Evolutionary conservation across 2,113 vertebrate species (phyloP).

Genomic region (Amphiprion ocellaris): DNA sequence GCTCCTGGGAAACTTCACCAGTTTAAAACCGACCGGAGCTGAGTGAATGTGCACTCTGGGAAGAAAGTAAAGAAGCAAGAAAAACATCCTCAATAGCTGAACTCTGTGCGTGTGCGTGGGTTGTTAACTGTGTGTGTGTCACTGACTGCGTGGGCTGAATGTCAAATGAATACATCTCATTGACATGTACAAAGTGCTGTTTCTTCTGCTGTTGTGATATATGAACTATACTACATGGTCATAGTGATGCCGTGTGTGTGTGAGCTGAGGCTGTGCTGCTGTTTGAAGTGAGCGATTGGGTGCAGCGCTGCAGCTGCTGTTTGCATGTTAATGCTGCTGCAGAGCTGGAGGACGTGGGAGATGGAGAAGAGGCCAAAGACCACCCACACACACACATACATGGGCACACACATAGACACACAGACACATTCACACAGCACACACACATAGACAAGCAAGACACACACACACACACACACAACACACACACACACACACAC

Average conservation of each 20-base stretch:
- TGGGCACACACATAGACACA: slow-evolving; percentile 40
- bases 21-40: slow-evolving; percentile 11
- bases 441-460: no score
- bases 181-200: slow-evolving; percentile 70
- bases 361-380: slow-evolving; percentile 82
- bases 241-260: slow-evolving; percentile 19
- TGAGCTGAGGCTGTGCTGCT: slow-evolving; percentile 65
- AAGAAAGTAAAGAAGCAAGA: slow-evolving; percentile 52
- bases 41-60: slow-evolving; percentile 9
- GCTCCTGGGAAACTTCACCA: slow-evolving; percentile 1
- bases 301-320: slow-evolving; percentile 76
- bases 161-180: slow-evolving; percentile 69
- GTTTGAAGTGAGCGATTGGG: slow-evolving; percentile 81
- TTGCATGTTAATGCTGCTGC: slow-evolving; percentile 84
- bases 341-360: slow-evolving; percentile 84
- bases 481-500: no score
- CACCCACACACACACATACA: slow-evolving; percentile 68
- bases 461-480: no score
- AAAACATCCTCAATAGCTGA: slow-evolving; percentile 31
- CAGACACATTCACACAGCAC: slow-evolving; percentile 41
- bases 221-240: slow-evolving; percentile 64
- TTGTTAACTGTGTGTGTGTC: slow-evolving; percentile 53
- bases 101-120: slow-evolving; percentile 38
- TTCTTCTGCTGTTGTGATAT: slow-evolving; percentile 59
- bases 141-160: slow-evolving; percentile 68